Percentiles rank a stretch among this genome's conserved stretches.
Conservation (phyloP, 2,113 vertebrate genomes). For the Marmota flaviventris region DNA sequence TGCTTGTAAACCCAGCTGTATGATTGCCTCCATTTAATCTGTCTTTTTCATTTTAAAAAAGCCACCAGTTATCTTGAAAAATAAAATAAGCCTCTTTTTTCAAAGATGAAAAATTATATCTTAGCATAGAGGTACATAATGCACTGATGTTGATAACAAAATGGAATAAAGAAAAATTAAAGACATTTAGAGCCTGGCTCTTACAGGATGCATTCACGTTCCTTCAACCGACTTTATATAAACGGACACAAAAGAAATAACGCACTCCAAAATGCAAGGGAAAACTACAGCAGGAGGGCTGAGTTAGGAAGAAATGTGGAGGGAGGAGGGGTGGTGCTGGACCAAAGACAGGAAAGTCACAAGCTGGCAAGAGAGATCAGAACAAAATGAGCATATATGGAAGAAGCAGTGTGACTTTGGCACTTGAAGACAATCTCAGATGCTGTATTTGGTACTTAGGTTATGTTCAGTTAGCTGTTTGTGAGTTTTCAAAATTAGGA, state of each 20-base stretch:
- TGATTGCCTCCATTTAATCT: constrained; percentile 67
- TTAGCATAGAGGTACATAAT: neutral
- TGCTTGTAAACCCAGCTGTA: constrained; percentile 75
- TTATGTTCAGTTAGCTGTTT: constrained; percentile 76
- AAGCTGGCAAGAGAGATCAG: constrained; percentile 64
- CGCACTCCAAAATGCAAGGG: constrained; percentile 12
- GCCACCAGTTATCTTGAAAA: constrained; percentile 57
- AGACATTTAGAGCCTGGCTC: constrained; percentile 49
- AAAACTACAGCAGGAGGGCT: neutral
- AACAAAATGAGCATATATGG: constrained; percentile 37
- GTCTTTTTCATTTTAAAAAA: constrained; percentile 70
- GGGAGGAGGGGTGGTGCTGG: constrained; percentile 13
- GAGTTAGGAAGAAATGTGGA: constrained; percentile 19
- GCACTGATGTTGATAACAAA: constrained; percentile 55
- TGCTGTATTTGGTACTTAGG: constrained; percentile 55
- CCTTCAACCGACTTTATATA: constrained; percentile 50
- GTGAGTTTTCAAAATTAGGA: constrained; percentile 61
- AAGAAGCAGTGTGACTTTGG: constrained; percentile 12
- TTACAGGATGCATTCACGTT: neutral
- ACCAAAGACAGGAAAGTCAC: constrained; percentile 42
- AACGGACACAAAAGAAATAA: constrained; percentile 66
- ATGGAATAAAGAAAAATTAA: constrained; percentile 59
- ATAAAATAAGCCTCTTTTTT: constrained; percentile 66
- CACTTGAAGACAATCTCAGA: neutral
- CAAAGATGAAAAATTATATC: constrained; percentile 61